Evolutionary conservation across 2,113 vertebrate species (phyloP), one percentile per base, ranked within the genome.

Genomic region (Amblyopsis rosae): DNA sequence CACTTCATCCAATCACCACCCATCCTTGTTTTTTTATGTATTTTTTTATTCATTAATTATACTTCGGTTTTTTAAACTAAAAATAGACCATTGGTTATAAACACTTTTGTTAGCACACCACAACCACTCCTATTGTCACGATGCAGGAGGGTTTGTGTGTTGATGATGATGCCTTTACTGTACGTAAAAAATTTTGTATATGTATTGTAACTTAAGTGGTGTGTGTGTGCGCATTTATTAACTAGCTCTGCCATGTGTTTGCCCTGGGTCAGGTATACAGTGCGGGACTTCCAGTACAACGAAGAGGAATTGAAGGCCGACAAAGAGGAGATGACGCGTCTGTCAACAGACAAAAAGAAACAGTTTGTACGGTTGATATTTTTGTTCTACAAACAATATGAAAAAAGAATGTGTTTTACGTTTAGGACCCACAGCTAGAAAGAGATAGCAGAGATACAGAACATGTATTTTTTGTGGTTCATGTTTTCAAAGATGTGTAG

Each of bases 221-320:
- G 16, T 60, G 45, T 50, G 3, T 19, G 33, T 59, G 75, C 60
- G 58, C 33, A 46, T 59, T 54, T 61, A n/a, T 76, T 67, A 33
- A 59, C 51, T 46, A 15, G 19, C 61, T 77, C 56, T 73, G 57
- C 69, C 59, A 56, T 69, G 47, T 41, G 10, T 78, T 41, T 76
- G 41, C 72, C 49, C 48, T 66, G 50, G 11, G 77, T 33, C 82
- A 99, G 98, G 82, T 99, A 96, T 89, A 90, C 94, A 1, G 96
- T 99, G 56, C 95, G 98, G 75, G 98, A 99, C 81, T 99, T 99
- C 89, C 96, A 96, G 84, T 99, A 99, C 85, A 99, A 99, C 16
- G 98, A 98, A 90, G 96, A 98, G 70, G 98, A 99, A 82, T 94
- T 99, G 96, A 99, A 96, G 88, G 98, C 98, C 0, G 98, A 99